Conservation (phyloP, 2,888 invertebrate genomes). For the Pterostichus niger region DNA sequence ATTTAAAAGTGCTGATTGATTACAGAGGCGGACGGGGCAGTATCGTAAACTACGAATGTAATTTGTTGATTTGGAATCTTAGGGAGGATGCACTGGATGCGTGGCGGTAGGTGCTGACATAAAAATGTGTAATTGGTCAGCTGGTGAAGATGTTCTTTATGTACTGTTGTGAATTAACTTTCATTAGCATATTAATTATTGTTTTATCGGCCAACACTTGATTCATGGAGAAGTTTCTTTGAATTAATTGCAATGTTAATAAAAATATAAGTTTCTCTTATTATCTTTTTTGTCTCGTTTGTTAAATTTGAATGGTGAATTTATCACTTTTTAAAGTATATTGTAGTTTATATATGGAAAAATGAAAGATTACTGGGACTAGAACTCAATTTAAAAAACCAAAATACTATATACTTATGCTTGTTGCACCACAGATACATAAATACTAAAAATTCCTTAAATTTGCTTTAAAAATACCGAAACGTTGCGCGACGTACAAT, state of each 20-base stretch:
- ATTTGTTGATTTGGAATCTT: constrained; percentile 62
- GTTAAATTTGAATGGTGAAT: not conserved
- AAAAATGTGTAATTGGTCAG: constrained; percentile 58
- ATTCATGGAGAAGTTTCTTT: constrained; percentile 10
- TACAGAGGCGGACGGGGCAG: constrained; percentile 53
- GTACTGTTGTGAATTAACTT: constrained; percentile 49
- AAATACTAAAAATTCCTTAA: too few relatives aligned
- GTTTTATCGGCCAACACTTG: constrained; percentile 40
- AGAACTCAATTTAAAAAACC: too few relatives aligned
- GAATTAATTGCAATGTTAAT: constrained; percentile 35
- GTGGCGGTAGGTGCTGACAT: constrained; percentile 37
- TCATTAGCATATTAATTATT: constrained; percentile 66
- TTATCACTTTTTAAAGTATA: too few relatives aligned
- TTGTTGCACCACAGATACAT: too few relatives aligned
- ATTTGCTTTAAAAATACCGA: too few relatives aligned
- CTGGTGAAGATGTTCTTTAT: constrained; percentile 37
- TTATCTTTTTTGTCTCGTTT: not conserved
- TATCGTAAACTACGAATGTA: constrained; percentile 64
- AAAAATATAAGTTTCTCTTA: constrained; percentile 5
- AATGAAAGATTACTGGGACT: too few relatives aligned
- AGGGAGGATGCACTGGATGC: constrained; percentile 15
- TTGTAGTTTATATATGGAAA: too few relatives aligned
- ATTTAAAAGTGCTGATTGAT: constrained; percentile 73
- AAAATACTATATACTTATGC: too few relatives aligned
- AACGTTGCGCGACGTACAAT: too few relatives aligned